These are phyloP conservation scores for Dermatophagoides farinae DNA, from an alignment of 1,140 invertebrate species.

Conservation along the genomic window DNA sequence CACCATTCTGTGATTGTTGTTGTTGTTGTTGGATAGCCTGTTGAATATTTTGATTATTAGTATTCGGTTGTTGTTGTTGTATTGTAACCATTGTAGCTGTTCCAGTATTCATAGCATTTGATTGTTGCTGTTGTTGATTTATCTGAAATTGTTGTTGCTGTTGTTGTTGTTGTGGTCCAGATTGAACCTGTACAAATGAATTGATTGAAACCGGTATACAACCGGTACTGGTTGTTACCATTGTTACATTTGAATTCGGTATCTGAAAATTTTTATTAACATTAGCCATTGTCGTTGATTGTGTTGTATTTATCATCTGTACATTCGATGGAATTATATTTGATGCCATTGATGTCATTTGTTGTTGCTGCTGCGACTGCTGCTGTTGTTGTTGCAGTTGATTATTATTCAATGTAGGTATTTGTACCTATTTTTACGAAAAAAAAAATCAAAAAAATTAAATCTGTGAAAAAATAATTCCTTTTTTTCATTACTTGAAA, in stretches of 20 bases:
- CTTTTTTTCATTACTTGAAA: neutral
- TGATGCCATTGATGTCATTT: slow-evolving; percentile 14
- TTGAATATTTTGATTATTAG: neutral
- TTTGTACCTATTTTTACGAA: too few relatives aligned
- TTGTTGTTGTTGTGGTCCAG: neutral
- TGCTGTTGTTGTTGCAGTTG: slow-evolving; percentile 12
- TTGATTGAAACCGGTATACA: too few relatives aligned
- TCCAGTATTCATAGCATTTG: neutral
- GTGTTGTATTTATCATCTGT: neutral
- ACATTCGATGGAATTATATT: slow-evolving; percentile 4
- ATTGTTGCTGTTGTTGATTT: slow-evolving; percentile 15
- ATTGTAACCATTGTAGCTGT: neutral
- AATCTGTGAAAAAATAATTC: neutral
- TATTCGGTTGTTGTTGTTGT: slow-evolving; percentile 2
- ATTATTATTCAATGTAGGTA: too few relatives aligned
- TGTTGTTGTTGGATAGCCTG: neutral
- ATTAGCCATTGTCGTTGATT: neutral
- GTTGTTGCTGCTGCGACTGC: slow-evolving; percentile 29
- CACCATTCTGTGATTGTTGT: neutral
- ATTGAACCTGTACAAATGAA: neutral
- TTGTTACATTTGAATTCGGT: neutral
- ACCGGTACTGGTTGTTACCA: neutral
- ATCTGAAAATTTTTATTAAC: neutral
- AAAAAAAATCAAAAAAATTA: neutral
- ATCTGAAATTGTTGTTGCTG: slow-evolving; percentile 16